A percentile compares a stretch with the other conserved stretches of the same genome.
Conservation (phyloP, 2,797 vertebrate species). For the Poeciliopsis paucimaculata region DNA sequence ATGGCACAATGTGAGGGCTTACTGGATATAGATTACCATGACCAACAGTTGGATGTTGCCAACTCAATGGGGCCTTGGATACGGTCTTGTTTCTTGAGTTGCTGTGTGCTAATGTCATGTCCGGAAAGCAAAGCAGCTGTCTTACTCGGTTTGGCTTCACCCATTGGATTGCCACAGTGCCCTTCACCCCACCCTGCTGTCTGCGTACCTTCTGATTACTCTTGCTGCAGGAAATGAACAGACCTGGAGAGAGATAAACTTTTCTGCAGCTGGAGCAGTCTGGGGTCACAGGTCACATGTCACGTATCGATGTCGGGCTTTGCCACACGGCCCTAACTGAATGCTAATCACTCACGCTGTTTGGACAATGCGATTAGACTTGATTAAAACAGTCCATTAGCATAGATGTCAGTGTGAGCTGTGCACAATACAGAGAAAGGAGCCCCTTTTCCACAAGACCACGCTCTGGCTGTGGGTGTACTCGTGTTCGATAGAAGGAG, state of each 20-base stretch:
- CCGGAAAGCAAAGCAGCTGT: not conserved
- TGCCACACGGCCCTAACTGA: conserved; percentile 32
- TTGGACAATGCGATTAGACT: conserved; percentile 57
- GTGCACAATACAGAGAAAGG: conserved; percentile 34
- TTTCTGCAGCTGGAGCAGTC: conserved; percentile 31
- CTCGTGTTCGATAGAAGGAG: conserved; percentile 3
- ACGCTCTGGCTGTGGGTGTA: conserved; percentile 8
- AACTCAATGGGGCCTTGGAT: not conserved
- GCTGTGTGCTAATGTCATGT: not conserved
- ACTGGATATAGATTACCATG: not conserved
- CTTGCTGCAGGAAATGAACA: conserved; percentile 49
- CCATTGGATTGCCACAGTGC: not conserved
- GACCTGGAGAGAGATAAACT: conserved; percentile 30
- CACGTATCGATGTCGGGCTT: conserved; percentile 63
- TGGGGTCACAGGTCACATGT: conserved; percentile 59
- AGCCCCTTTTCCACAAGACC: conserved; percentile 6
- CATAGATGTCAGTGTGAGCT: conserved; percentile 40
- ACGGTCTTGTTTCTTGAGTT: not conserved
- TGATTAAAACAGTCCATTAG: conserved; percentile 69
- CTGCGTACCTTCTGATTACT: conserved; percentile 40
- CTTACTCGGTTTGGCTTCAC: not conserved
- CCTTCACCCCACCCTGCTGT: conserved; percentile 18
- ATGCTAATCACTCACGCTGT: conserved; percentile 58
- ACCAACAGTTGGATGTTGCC: not conserved
- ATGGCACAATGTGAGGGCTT: not conserved